phyloP scores from a whole-genome alignment of 64 coral and sea anemone genomes.

The Stylophora pistillata region DNA sequence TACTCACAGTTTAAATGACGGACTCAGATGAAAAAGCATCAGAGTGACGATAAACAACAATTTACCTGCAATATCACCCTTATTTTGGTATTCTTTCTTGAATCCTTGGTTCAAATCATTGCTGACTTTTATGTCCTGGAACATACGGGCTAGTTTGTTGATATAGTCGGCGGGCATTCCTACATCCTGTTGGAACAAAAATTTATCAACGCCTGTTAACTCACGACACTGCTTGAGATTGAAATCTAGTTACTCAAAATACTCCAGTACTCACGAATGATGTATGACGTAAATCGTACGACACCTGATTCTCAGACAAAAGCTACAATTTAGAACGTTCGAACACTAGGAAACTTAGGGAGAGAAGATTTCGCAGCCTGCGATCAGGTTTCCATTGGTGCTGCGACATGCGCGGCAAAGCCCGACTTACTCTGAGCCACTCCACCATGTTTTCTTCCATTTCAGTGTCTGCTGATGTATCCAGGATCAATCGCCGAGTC shows the following conservation, averaged over 20 bases:
- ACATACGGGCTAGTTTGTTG: slow-evolving; percentile 97
- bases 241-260: too few relatives aligned
- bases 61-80: slow-evolving; percentile 87
- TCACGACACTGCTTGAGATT: background rate
- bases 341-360: too few relatives aligned
- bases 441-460: slow-evolving; percentile 98
- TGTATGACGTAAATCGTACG: too few relatives aligned
- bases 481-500: slow-evolving; percentile 85
- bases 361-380: too few relatives aligned
- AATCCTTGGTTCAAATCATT: slow-evolving; percentile 93
- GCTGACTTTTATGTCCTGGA: slow-evolving; percentile 99
- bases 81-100: slow-evolving; percentile 79
- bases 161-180: slow-evolving; percentile 99
- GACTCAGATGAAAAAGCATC: background rate
- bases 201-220: background rate
- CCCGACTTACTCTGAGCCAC: slow-evolving; percentile 81
- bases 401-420: background rate
- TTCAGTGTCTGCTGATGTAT: slow-evolving; percentile 94
- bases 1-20: too few relatives aligned
- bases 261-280: too few relatives aligned
- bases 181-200: slow-evolving; percentile 75
- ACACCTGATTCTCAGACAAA: too few relatives aligned
- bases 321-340: too few relatives aligned
- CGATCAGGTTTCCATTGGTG: background rate
- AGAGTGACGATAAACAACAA: background rate